phyloP scores from a whole-genome alignment of 92 coral and sea anemone species.

The Actinernus sp. region DNA sequence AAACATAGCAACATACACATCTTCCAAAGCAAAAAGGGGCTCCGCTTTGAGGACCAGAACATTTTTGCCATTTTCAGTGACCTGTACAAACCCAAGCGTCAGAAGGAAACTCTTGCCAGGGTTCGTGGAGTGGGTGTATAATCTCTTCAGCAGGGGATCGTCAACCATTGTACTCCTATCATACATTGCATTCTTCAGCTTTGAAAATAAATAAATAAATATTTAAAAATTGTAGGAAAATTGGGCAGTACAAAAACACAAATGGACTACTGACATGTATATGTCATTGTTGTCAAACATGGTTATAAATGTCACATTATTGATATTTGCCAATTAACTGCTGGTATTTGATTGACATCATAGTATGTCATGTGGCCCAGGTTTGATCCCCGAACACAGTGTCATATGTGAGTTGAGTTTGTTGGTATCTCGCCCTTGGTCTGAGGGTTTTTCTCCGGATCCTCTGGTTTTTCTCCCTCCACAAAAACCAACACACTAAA shows the following conservation, averaged over 20 bases:
- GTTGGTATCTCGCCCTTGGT: too few relatives aligned
- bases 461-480: too few relatives aligned
- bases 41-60: constrained; percentile 50
- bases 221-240: constrained; percentile 1
- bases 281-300: too few relatives aligned
- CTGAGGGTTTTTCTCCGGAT: too few relatives aligned
- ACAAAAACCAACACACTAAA: too few relatives aligned
- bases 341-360: too few relatives aligned
- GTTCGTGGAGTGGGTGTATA: constrained; percentile 77
- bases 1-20: constrained; percentile 80
- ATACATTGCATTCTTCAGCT: constrained; percentile 77
- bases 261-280: too few relatives aligned
- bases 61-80: constrained; percentile 43
- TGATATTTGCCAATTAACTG: too few relatives aligned
- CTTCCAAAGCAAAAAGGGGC: constrained; percentile 54
- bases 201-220: not conserved
- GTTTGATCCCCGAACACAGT: too few relatives aligned
- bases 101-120: constrained; percentile 75
- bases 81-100: constrained; percentile 76
- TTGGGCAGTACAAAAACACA: not conserved
- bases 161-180: constrained; percentile 55
- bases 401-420: too few relatives aligned
- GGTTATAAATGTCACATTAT: too few relatives aligned
- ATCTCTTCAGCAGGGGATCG: constrained; percentile 69
- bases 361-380: too few relatives aligned